Conservation (phyloP, 2,797 vertebrate genomes). For the Lateolabrax maculatus region DNA sequence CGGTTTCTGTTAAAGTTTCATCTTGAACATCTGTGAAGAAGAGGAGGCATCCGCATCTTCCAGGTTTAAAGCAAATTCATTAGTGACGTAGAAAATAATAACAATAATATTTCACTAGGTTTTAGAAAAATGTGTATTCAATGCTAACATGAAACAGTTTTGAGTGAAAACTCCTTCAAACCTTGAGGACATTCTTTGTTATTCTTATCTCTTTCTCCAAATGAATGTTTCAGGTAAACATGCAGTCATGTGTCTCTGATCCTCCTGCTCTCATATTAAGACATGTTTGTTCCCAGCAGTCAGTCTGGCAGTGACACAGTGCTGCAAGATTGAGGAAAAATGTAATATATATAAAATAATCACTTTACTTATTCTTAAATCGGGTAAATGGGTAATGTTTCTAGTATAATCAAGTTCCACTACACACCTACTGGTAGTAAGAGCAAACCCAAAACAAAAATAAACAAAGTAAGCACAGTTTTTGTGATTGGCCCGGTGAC, state of each 20-base stretch:
- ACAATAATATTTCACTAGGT: background rate
- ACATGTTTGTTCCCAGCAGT: slow-evolving; percentile 49
- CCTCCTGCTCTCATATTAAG: slow-evolving; percentile 31
- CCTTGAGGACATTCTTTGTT: slow-evolving; percentile 16
- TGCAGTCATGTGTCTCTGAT: slow-evolving; percentile 26
- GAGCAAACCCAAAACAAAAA: slow-evolving; percentile 3
- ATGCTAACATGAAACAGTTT: background rate
- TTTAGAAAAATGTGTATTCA: background rate
- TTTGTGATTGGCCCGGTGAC: slow-evolving; percentile 35
- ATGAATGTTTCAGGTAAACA: slow-evolving; percentile 36
- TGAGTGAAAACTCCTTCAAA: background rate
- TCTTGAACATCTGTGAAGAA: slow-evolving; percentile 24
- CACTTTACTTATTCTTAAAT: background rate
- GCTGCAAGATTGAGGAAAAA: background rate
- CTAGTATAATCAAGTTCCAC: slow-evolving; percentile 18
- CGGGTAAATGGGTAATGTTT: background rate
- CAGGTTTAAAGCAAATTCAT: background rate
- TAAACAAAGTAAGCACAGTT: background rate
- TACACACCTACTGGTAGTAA: background rate
- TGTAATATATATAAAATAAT: background rate
- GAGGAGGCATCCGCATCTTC: background rate
- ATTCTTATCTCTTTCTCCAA: background rate
- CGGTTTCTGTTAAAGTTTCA: slow-evolving; percentile 19
- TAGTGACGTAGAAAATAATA: background rate
- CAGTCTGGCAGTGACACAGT: background rate